phyloP scores from a whole-genome alignment of 2,113 vertebrate species.

The Lophura nycthemera region DNA sequence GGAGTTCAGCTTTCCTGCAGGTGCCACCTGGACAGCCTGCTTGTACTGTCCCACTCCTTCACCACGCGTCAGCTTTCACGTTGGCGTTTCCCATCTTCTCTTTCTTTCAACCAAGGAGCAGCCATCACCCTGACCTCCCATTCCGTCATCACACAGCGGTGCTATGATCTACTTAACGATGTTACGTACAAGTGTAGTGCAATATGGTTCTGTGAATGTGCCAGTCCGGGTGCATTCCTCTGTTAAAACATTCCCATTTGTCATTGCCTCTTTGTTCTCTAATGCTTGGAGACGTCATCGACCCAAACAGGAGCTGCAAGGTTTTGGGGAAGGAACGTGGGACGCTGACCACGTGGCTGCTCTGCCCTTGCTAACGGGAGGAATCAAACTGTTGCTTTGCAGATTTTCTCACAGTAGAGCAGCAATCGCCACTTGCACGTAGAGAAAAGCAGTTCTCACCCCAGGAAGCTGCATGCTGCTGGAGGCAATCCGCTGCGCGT shows the following conservation, averaged over 20 bases:
- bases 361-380: background rate
- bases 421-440: background rate
- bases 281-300: slow-evolving; percentile 26
- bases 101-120: slow-evolving; percentile 4
- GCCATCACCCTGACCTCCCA: slow-evolving; percentile 13
- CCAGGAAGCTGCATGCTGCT: slow-evolving; percentile 11
- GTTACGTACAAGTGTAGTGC: slow-evolving; percentile 67
- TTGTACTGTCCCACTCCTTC: slow-evolving; percentile 17
- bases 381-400: background rate
- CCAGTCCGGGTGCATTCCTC: background rate
- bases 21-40: slow-evolving; percentile 31
- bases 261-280: slow-evolving; percentile 50
- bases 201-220: slow-evolving; percentile 61
- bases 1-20: background rate
- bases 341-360: background rate
- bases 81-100: background rate
- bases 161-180: slow-evolving; percentile 62
- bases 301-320: background rate
- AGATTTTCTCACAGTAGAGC: background rate
- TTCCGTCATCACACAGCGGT: slow-evolving; percentile 53
- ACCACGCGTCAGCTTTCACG: slow-evolving; percentile 21
- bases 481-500: background rate
- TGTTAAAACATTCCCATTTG: background rate
- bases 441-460: background rate
- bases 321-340: background rate